Evolutionary conservation across 2,113 vertebrate species (phyloP).

Genomic region (Mobula hypostoma): DNA sequence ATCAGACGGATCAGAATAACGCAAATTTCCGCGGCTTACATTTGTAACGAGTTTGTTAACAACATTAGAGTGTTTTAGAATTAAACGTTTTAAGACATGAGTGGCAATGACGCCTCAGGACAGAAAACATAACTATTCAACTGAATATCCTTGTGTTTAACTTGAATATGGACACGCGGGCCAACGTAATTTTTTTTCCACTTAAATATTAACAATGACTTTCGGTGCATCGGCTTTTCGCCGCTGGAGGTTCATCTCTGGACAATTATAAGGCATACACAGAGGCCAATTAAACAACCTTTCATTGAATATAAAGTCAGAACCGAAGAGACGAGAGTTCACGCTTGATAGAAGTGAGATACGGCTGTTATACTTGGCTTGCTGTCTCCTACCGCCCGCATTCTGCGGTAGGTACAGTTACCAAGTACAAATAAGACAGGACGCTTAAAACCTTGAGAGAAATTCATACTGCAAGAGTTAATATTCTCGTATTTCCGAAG

Average conservation of each 20-base stretch:
- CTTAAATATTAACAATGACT: neutral
- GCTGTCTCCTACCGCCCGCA: neutral
- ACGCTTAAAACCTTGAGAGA: too few relatives aligned
- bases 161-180: neutral
- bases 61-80: neutral
- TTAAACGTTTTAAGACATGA: neutral
- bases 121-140: neutral
- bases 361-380: neutral
- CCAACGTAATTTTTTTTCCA: neutral
- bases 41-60: neutral
- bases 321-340: neutral
- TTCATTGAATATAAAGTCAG: neutral
- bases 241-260: neutral
- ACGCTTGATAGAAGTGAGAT: neutral
- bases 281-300: neutral
- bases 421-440: too few relatives aligned
- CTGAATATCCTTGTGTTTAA: neutral
- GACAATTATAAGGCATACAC: neutral
- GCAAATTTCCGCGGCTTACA: neutral
- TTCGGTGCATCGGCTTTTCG: neutral
- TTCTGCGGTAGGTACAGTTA: neutral
- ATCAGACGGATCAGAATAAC: too few relatives aligned
- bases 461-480: neutral
- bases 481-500: neutral
- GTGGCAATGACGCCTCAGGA: neutral